Conservation (phyloP, 2,113 vertebrate species). For the Periophthalmus modestus region DNA sequence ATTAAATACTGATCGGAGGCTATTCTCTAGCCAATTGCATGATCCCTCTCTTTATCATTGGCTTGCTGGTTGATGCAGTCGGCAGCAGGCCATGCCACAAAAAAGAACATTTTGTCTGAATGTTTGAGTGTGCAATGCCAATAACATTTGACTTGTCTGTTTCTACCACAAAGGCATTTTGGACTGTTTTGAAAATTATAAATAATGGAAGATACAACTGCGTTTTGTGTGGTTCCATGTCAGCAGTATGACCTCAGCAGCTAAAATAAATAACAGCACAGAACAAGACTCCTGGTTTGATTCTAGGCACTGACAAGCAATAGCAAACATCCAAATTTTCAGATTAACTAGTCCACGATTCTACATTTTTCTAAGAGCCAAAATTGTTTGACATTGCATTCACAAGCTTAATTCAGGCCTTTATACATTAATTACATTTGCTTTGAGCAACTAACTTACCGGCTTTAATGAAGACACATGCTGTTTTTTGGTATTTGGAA, state of each 20-base stretch:
- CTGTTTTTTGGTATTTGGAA: too few species aligned
- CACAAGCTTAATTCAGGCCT: constrained; percentile 28
- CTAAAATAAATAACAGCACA: constrained; percentile 58
- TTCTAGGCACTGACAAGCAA: constrained; percentile 43
- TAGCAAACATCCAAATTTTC: constrained; percentile 56
- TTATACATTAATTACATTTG: constrained; percentile 19
- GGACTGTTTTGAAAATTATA: constrained; percentile 9
- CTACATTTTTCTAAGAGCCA: constrained; percentile 39
- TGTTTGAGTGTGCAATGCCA: constrained; percentile 40
- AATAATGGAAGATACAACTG: constrained; percentile 17
- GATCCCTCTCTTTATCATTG: constrained; percentile 18
- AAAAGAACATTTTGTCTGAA: constrained; percentile 10
- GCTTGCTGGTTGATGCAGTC: constrained; percentile 25
- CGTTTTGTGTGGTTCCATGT: constrained; percentile 16
- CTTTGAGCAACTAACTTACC: constrained; percentile 14
- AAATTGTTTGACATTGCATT: constrained; percentile 25
- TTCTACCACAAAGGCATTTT: constrained; percentile 16
- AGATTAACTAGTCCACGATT: constrained; percentile 46
- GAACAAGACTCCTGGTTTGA: constrained; percentile 41
- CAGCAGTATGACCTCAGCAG: constrained; percentile 53
- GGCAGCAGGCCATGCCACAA: constrained; percentile 27
- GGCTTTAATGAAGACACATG: neutral
- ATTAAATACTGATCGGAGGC: neutral
- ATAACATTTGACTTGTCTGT: constrained; percentile 31
- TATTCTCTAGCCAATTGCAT: constrained; percentile 8